Evolutionary conservation across 1,140 invertebrate genomes (phyloP).

Genomic region (Nymphalis io): DNA sequence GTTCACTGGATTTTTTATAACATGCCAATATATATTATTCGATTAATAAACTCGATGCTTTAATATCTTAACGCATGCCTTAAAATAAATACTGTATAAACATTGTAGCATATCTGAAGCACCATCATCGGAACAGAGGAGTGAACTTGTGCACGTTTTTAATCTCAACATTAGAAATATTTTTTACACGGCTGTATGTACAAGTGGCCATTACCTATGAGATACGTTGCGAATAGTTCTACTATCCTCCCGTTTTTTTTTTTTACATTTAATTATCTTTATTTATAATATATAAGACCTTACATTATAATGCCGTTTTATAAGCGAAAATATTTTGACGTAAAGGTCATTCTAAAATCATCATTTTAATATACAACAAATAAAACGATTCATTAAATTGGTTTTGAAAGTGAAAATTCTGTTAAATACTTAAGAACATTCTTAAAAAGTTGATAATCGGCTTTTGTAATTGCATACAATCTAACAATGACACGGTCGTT

Average conservation of each 20-base stretch:
- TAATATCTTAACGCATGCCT: not conserved
- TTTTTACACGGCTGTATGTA: slow-evolving; percentile 7
- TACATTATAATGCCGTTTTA: not conserved
- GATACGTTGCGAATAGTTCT: not conserved
- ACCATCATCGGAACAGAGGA: slow-evolving; percentile 19
- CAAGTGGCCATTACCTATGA: slow-evolving; percentile 7
- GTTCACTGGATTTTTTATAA: not conserved
- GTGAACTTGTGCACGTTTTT: slow-evolving; percentile 33
- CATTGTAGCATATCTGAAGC: slow-evolving; percentile 11
- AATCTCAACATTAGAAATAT: slow-evolving; percentile 24
- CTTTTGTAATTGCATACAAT: too few species aligned
- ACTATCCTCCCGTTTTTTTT: not conserved
- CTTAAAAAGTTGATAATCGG: too few species aligned
- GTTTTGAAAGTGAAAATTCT: too few species aligned
- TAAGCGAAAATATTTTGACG: not conserved
- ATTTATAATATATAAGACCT: not conserved
- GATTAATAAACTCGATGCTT: not conserved
- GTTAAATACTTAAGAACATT: too few species aligned
- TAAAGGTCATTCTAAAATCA: too few species aligned
- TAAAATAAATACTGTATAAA: slow-evolving; percentile 15
- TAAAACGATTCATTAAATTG: too few species aligned
- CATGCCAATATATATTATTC: not conserved
- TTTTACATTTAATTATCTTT: not conserved
- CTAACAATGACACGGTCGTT: too few species aligned
- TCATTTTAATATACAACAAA: too few species aligned